These are phyloP conservation scores for Scelioninae gen. 1 DNA, from an alignment of 2,888 invertebrate genomes.

Conservation along the genomic window DNA sequence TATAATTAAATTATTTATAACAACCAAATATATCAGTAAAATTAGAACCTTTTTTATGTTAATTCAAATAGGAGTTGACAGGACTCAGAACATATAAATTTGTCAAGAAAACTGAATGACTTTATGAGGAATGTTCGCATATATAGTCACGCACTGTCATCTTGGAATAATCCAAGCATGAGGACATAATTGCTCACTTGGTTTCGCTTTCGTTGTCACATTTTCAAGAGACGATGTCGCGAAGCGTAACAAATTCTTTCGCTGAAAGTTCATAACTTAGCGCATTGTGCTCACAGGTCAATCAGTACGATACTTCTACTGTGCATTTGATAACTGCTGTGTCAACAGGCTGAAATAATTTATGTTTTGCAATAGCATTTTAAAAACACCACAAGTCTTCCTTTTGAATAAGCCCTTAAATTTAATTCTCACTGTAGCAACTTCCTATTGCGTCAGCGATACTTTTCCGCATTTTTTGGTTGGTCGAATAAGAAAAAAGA, in stretches of 20 bases:
- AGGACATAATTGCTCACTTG: slow-evolving; percentile 80
- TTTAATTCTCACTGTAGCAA: slow-evolving; percentile 31
- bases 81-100: too few species aligned
- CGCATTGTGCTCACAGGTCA: slow-evolving; percentile 68
- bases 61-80: too few species aligned
- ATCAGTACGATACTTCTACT: slow-evolving; percentile 22
- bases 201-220: slow-evolving; percentile 84
- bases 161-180: slow-evolving; percentile 67
- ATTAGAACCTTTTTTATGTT: slow-evolving; percentile 33
- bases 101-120: slow-evolving; percentile 73
- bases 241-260: slow-evolving; percentile 78
- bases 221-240: slow-evolving; percentile 78
- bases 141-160: slow-evolving; percentile 78
- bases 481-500: too few species aligned
- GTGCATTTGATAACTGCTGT: too few species aligned
- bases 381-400: slow-evolving; percentile 17
- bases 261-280: slow-evolving; percentile 54
- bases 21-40: background rate
- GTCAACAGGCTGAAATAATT: too few species aligned
- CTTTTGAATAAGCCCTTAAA: slow-evolving; percentile 45
- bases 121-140: slow-evolving; percentile 73
- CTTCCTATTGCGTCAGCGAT: slow-evolving; percentile 51
- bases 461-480: too few species aligned
- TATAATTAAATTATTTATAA: background rate
- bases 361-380: slow-evolving; percentile 66